phyloP scores from a whole-genome alignment of 2,888 invertebrate genomes.

The Gerosis bhagava region DNA sequence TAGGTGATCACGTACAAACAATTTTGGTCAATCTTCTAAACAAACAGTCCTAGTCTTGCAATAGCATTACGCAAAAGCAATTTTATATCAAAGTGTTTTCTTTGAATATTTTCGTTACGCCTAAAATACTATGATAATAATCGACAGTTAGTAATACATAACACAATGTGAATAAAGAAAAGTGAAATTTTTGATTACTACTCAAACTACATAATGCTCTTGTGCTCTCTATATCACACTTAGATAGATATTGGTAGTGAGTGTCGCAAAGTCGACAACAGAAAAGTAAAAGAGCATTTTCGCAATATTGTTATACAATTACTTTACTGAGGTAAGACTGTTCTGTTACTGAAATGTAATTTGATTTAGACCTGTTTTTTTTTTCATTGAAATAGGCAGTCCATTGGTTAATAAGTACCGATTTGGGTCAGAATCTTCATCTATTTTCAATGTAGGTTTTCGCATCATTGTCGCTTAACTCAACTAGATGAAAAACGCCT shows the following conservation, averaged over 20 bases:
- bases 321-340: constrained; percentile 49
- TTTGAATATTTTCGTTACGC: constrained; percentile 20
- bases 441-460: too few species aligned
- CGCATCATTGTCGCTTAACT: too few species aligned
- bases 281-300: constrained; percentile 52
- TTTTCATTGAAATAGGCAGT: too few species aligned
- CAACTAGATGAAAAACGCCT: too few species aligned
- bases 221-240: too few species aligned
- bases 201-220: constrained; percentile 26
- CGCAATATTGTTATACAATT: constrained; percentile 51
- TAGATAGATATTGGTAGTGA: constrained; percentile 28
- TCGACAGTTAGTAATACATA: constrained; percentile 5
- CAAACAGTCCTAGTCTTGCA: constrained; percentile 12
- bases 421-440: too few species aligned
- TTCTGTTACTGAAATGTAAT: constrained; percentile 27
- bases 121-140: constrained; percentile 14
- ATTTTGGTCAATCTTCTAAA: constrained; percentile 19
- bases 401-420: too few species aligned
- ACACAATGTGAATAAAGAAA: neutral
- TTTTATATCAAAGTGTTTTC: constrained; percentile 14
- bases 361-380: too few species aligned
- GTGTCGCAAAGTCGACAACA: constrained; percentile 44
- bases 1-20: constrained; percentile 21
- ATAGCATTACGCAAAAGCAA: constrained; percentile 16
- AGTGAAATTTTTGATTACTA: constrained; percentile 6